Percentiles rank a stretch among this genome's conserved stretches.
These are phyloP conservation scores for Bombyx mori DNA, from an alignment of 1,140 invertebrate genomes.

Conservation along the genomic window DNA sequence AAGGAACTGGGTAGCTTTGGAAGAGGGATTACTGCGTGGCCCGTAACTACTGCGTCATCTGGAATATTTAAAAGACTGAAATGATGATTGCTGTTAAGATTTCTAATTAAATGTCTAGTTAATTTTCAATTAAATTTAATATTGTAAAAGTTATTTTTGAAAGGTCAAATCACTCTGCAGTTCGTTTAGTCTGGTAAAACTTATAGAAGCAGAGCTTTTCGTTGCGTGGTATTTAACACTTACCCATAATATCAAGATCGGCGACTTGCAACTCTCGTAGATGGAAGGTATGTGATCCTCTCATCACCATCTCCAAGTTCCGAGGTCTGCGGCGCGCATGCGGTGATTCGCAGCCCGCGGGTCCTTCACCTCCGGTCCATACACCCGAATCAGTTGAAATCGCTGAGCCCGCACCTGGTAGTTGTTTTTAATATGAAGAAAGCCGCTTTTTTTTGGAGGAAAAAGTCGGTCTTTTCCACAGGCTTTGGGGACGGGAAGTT, in stretches of 20 bases:
- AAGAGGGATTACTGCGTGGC: constrained; percentile 65
- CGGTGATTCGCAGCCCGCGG: constrained; percentile 33
- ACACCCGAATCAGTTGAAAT: constrained; percentile 63
- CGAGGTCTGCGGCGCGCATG: constrained; percentile 56
- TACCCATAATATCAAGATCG: constrained; percentile 68
- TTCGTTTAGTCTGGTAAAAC: no score
- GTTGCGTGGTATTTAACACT: constrained; percentile 2
- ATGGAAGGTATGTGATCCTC: constrained; percentile 62
- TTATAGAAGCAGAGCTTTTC: no score
- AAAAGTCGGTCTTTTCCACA: no score
- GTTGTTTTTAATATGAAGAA: neutral
- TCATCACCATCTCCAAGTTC: constrained; percentile 69
- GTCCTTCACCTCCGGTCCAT: constrained; percentile 51
- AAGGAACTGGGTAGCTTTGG: constrained; percentile 67
- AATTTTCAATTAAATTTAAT: neutral
- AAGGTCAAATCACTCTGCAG: neutral
- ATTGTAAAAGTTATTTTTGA: neutral
- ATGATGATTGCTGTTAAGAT: neutral
- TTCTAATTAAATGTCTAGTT: neutral
- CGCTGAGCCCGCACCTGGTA: constrained; percentile 42
- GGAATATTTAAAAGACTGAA: constrained; percentile 9
- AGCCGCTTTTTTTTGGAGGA: no score
- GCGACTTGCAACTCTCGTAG: constrained; percentile 61
- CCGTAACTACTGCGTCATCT: constrained; percentile 69
- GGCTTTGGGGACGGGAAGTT: no score